Evolutionary conservation across 2,888 invertebrate species (phyloP), one percentile per base, ranked within the genome.

Genomic region (Philereme transversata): DNA sequence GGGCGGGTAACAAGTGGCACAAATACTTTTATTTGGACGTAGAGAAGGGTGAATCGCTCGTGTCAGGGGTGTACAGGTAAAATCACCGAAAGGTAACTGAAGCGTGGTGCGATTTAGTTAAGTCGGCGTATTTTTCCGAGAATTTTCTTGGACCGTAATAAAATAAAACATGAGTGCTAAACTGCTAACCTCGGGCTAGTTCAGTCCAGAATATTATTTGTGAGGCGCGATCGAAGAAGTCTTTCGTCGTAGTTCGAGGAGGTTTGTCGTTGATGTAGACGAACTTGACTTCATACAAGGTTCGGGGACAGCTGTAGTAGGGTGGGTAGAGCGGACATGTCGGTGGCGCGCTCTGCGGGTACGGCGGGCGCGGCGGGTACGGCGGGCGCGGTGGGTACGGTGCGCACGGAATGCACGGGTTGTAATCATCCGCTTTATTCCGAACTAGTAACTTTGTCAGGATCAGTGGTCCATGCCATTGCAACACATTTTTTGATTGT

Each of bases 201-300:
- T 98, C 98, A 0, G 95, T 94, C 81, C 95, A 92, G 82, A 98
- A 97, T 57, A 96, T 81, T 0, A 90, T 93, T 52, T 93, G 92
- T 0, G 95, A 94, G 0, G 96, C 95, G 60, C 96, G 91, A 72
- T 98, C 96, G n/a, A 96, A 93, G 38, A 97, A 93, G 62, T 94
- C 96, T 5, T 79, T 92, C 80, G 95, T 90, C 0, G 87, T 86
- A 85, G 95, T 95, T 46, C 87, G 88, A 0, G 93, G 87, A 34
- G 95, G 94, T 64, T 93, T 80, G 56, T 94, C 93, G 70, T 94
- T 95, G 3, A 96, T 90, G 76, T 95, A 95, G 11, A 90, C 73
- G 76, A 83, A 90, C 2, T 75, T 78, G 2, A 83, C 84, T n/a
- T 88, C 81, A 60, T 87, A 86, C 57, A 77, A 81, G 2, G 81